Conservation (phyloP, 2,113 vertebrate genomes). For the Nannobrachium achirus region DNA sequence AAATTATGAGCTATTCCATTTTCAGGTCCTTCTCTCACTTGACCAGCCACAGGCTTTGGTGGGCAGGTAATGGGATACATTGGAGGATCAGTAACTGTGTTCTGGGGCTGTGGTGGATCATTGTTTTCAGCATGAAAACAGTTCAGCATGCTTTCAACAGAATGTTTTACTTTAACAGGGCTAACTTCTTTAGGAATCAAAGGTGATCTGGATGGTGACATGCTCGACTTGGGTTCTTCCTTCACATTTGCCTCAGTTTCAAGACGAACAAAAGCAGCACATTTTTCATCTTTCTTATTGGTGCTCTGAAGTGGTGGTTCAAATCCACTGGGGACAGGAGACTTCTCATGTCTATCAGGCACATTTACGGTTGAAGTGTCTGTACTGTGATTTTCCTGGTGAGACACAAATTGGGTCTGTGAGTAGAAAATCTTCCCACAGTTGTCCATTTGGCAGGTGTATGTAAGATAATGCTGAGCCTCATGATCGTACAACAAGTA, state of each 20-base stretch:
- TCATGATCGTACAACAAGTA: constrained; percentile 98
- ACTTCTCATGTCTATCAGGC: constrained; percentile 37
- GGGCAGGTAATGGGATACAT: constrained; percentile 34
- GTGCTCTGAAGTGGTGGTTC: constrained; percentile 34
- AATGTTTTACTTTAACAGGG: constrained; percentile 71
- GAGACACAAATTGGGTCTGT: constrained; percentile 89
- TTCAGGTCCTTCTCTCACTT: constrained; percentile 30
- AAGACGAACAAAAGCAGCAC: constrained; percentile 27
- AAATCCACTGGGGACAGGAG: constrained; percentile 29
- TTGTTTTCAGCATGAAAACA: constrained; percentile 21
- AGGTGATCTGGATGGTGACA: constrained; percentile 45
- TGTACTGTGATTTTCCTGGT: constrained; percentile 84
- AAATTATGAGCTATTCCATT: constrained; percentile 36
- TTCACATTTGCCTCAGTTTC: constrained; percentile 42
- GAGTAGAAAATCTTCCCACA: constrained; percentile 94
- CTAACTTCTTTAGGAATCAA: constrained; percentile 40
- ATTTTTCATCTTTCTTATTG: constrained; percentile 19
- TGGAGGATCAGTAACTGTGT: constrained; percentile 22
- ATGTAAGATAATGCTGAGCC: constrained; percentile 98
- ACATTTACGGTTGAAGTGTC: constrained; percentile 21
- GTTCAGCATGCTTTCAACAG: constrained; percentile 73
- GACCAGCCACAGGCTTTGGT: constrained; percentile 36
- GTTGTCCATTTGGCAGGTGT: constrained; percentile 88
- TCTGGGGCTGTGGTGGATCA: constrained; percentile 21
- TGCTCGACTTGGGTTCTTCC: constrained; percentile 36